Evolutionary conservation across 1,140 invertebrate genomes (phyloP).

Genomic region (Drosophila equinoxialis): DNA sequence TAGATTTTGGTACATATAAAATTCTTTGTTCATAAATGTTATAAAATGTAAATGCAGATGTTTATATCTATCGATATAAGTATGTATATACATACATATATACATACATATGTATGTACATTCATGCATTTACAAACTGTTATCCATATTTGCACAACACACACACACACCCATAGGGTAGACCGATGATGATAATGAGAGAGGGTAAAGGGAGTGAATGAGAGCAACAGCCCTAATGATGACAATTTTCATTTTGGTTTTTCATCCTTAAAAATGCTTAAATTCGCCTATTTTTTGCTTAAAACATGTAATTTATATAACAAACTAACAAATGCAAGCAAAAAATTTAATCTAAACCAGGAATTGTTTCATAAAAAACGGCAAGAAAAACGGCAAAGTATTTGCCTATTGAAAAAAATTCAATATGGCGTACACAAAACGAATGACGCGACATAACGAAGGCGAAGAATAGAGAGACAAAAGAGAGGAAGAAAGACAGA

Average conservation of each 20-base stretch:
- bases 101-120: background rate
- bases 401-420: slow-evolving; percentile 36
- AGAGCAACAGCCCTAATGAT: background rate
- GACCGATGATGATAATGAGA: background rate
- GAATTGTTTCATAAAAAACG: slow-evolving; percentile 47
- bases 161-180: slow-evolving; percentile 8
- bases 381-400: slow-evolving; percentile 42
- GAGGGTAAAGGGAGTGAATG: slow-evolving; percentile 9
- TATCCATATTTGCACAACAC: slow-evolving; percentile 20
- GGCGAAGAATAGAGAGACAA: slow-evolving; percentile 40
- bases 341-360: slow-evolving; percentile 6
- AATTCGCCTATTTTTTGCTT: slow-evolving; percentile 33
- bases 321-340: slow-evolving; percentile 7
- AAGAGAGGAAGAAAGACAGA: slow-evolving; percentile 50
- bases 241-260: slow-evolving; percentile 37
- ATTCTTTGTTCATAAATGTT: background rate
- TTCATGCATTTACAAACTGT: slow-evolving; percentile 15
- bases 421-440: slow-evolving; percentile 59
- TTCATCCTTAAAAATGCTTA: slow-evolving; percentile 9
- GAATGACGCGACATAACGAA: slow-evolving; percentile 57
- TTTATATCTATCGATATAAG: no score
- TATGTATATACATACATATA: background rate
- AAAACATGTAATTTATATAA: slow-evolving; percentile 45
- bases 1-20: background rate
- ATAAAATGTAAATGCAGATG: background rate